A percentile compares a stretch with the other conserved stretches of the same genome.
These are phyloP conservation scores for Siniperca undulata DNA, from an alignment of 2,797 vertebrate species.

Conservation along the genomic window DNA sequence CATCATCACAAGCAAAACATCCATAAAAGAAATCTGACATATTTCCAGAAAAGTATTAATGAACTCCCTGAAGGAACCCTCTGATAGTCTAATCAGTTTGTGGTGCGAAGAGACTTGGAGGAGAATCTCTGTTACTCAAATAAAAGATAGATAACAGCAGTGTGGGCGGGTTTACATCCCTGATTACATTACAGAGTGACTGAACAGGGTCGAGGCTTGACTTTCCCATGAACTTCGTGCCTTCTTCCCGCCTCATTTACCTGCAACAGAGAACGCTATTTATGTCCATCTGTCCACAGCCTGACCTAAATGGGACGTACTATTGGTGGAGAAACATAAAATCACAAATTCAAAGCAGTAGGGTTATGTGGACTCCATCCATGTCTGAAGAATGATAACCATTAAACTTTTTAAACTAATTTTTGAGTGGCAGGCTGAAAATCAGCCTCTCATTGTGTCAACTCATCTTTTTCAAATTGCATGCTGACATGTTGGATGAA, in stretches of 20 bases:
- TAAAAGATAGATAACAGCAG: constrained; percentile 29
- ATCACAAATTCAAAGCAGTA: constrained; percentile 41
- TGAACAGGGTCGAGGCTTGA: constrained; percentile 58
- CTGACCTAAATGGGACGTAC: constrained; percentile 32
- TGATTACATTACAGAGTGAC: constrained; percentile 48
- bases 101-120: background rate
- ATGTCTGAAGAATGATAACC: constrained; percentile 41
- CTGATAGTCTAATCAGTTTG: background rate
- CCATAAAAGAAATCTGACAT: background rate
- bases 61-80: constrained; percentile 5
- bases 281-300: constrained; percentile 63
- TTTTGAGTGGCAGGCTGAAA: constrained; percentile 12
- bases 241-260: constrained; percentile 78
- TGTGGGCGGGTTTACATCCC: constrained; percentile 26
- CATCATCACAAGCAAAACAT: background rate
- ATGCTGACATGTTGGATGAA: constrained; percentile 3
- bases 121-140: constrained; percentile 14
- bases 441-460: background rate
- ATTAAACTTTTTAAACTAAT: background rate
- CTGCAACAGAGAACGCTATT: constrained; percentile 76
- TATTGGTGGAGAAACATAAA: constrained; percentile 36
- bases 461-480: background rate
- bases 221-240: constrained; percentile 76
- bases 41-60: background rate
- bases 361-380: constrained; percentile 30